A percentile compares a stretch with the other conserved stretches of the same genome.
phyloP scores from a whole-genome alignment of 2,797 vertebrate genomes.

The Pipistrellus pipistrellus region DNA sequence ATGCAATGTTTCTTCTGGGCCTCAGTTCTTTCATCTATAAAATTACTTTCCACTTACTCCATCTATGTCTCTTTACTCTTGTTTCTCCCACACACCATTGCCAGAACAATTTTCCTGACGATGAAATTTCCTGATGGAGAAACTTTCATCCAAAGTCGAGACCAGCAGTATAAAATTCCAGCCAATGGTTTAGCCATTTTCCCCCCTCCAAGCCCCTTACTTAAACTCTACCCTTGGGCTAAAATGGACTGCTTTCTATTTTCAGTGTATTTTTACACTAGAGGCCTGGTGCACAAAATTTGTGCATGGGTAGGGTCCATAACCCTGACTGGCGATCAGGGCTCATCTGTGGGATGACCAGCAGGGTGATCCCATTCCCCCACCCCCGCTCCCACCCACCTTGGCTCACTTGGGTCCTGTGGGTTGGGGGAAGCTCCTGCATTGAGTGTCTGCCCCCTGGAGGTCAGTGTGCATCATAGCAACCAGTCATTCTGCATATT shows the following conservation, averaged over 20 bases:
- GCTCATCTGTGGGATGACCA: no score
- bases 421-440: no score
- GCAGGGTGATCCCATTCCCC: rapidly evolving
- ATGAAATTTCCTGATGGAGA: not conserved
- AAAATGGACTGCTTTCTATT: not conserved
- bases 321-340: no score
- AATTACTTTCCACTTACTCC: not conserved
- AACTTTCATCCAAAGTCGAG: not conserved
- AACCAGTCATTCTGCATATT: no score
- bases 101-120: not conserved
- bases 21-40: not conserved
- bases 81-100: not conserved
- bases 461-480: no score
- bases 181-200: not conserved
- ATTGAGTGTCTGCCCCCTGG: no score
- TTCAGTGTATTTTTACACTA: not conserved
- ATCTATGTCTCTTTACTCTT: not conserved
- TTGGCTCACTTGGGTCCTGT: no score
- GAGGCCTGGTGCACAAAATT: no score
- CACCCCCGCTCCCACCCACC: no score
- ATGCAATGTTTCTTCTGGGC: not conserved
- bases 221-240: not conserved
- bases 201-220: no score
- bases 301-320: no score
- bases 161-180: not conserved